A percentile compares a stretch with the other conserved stretches of the same genome.
Conservation (phyloP, 2,888 invertebrate species). For the Ceriagrion tenellum region DNA sequence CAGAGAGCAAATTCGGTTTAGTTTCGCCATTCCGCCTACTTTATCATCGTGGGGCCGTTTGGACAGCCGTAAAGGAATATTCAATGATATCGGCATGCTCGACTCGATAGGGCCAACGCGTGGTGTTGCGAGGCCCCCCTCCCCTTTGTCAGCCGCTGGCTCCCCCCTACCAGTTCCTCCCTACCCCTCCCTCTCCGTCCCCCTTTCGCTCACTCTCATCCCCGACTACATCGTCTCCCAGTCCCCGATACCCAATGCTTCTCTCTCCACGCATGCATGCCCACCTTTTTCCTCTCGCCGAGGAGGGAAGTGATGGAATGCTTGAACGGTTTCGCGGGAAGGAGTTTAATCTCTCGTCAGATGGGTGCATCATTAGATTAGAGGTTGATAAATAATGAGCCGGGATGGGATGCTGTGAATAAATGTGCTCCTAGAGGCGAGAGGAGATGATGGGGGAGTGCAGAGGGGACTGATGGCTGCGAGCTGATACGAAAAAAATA, state of each 20-base stretch:
- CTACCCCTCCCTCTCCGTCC: background rate
- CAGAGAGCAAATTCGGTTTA: constrained; percentile 64
- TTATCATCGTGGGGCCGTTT: constrained; percentile 44
- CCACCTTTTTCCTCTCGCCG: background rate
- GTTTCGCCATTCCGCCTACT: constrained; percentile 58
- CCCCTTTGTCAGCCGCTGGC: too few species aligned
- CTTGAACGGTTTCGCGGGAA: background rate
- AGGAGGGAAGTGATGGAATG: background rate
- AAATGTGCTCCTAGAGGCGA: background rate
- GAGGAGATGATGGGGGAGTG: background rate
- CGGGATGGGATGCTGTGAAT: background rate
- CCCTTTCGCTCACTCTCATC: background rate
- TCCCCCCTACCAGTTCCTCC: too few species aligned
- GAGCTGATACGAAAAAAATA: constrained; percentile 37
- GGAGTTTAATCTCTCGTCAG: background rate
- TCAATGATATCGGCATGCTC: constrained; percentile 47
- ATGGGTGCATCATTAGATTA: constrained; percentile 56
- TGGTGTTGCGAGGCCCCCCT: background rate
- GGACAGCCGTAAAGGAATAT: constrained; percentile 51
- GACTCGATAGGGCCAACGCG: background rate
- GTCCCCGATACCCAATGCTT: background rate
- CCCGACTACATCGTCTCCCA: background rate
- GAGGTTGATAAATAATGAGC: constrained; percentile 56
- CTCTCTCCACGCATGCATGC: background rate
- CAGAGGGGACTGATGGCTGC: background rate